Base-by-base conservation (phyloP, 2,797 vertebrate species). In the Podargus strigoides region DNA sequence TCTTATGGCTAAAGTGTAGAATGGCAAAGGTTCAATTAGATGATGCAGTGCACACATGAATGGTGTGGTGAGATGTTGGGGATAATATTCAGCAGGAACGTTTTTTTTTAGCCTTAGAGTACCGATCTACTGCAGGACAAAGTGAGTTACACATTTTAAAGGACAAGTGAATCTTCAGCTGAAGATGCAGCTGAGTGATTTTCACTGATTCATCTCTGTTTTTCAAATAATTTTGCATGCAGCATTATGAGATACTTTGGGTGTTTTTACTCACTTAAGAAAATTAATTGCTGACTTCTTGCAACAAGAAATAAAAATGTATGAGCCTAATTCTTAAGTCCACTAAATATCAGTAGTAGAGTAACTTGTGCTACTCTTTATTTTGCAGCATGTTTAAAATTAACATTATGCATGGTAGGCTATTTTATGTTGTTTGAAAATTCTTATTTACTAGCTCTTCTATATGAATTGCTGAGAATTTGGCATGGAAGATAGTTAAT, bases 241-340 rank as follows among this genome's bases (percentile, higher is more conserved):
- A 68, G 63, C 94, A 89, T 96, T 97, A 94, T 95, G 89, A 96
- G 78, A 91, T 91, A 34, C 59, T 87, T 93, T 67, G 50, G 70
- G 83, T 96, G 88, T 82, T 96, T 81, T 96, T 94, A 94, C 92
- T 97, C 94, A 86, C 53, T 93, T 94, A 91, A 86, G 87, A 92
- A 90, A 97, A 96, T 79, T 96, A 97, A 94, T 94, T 96, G 87
- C 89, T 96, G 94, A 70, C 76, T 95, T 93, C 88, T 97, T 97
- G 92, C 89, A 94, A 91, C 47, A 79, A 67, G 90, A 96, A 93
- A 94, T 91, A 93, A 97, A 97, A 97, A 94, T 94, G 84, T 93
- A 93, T 87, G 66, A 95, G 78, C 94, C 82, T 92, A 95, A 58
- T 97, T 95, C 92, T 80, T 26, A 81, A 93, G 86, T 94, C 91